Base-by-base conservation (phyloP, 2,797 vertebrate species). In the Rhynchotus rufescens region DNA sequence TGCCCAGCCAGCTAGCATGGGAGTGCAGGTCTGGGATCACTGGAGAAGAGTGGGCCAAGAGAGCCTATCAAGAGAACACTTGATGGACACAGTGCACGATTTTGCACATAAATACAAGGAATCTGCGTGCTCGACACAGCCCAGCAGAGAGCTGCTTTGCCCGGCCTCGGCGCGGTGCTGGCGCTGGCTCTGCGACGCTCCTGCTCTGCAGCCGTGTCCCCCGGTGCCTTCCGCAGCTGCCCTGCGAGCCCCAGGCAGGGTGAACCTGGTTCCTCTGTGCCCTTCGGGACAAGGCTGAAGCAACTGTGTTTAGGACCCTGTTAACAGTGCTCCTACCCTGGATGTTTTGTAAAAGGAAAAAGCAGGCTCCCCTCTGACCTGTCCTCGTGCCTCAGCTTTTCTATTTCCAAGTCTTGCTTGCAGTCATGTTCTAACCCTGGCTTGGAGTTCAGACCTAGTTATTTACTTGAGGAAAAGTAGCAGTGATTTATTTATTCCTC, bases 1-100 rank as follows among this genome's bases (percentile, higher is more conserved):
- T 1, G 3, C 44, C 49, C 68, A 26, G n/a, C 8, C 15, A 54
- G 25, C n/a, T 0, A 9, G 10, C 38, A 4, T 73, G 32, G 38
- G 34, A 83, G 80, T 71, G 19, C 54, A 57, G n/a, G 10, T 69
- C 56, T 26, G 44, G 49, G n/a, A 19, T n/a, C 23, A 26, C 12
- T 51, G 49, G 14, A 47, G 23, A 34, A 21, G 21, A 76, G 23
- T 10, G 26, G 25, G 73, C 38, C 16, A 17, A 44, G 44, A 44
- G 44, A 44, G 44, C 44, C 44, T 16, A 17, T 44, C 44, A 19
- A 44, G 44, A 44, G 73, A 21, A 17, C 16, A 28, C 12, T 2
- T 42, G 49, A 9, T 38, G 10, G 36, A 20, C 36, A 12, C 51
- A 23, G 9, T 36, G 36, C 9, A 36, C 36, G 47, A 34, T 32